These are phyloP conservation scores for Tetranychus cinnabarinus DNA, from an alignment of 1,140 invertebrate genomes.

Conservation along the genomic window DNA sequence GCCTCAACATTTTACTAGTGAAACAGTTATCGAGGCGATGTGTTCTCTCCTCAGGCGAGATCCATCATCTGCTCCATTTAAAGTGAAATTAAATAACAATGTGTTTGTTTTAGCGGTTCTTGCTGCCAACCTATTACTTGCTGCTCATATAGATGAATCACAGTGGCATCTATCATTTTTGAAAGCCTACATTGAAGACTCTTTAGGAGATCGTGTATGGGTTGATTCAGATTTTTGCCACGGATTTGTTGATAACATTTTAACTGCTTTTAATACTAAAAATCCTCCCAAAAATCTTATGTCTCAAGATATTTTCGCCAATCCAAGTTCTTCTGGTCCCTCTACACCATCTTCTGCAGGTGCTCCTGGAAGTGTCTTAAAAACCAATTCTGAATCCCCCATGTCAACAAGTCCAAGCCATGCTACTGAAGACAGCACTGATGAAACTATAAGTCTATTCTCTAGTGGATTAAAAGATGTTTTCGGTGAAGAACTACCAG, in stretches of 20 bases:
- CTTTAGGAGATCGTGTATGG: constrained; percentile 70
- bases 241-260: constrained; percentile 73
- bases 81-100: constrained; percentile 41
- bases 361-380: neutral
- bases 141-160: constrained; percentile 40
- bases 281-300: constrained; percentile 27
- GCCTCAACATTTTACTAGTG: constrained; percentile 34
- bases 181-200: constrained; percentile 66
- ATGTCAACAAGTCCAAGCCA: neutral
- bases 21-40: constrained; percentile 49
- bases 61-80: constrained; percentile 33
- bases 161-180: constrained; percentile 31
- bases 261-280: constrained; percentile 63
- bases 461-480: neutral
- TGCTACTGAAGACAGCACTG: constrained; percentile 1
- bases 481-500: constrained; percentile 5
- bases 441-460: constrained; percentile 11
- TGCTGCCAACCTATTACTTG: constrained; percentile 57
- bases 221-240: constrained; percentile 75
- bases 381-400: neutral
- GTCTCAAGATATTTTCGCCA: constrained; percentile 3
- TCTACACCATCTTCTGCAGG: neutral
- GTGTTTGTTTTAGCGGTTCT: constrained; percentile 38
- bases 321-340: neutral
- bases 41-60: constrained; percentile 57